phyloP scores from a whole-genome alignment of 2,888 invertebrate species.

The Geophilus truncorum region DNA sequence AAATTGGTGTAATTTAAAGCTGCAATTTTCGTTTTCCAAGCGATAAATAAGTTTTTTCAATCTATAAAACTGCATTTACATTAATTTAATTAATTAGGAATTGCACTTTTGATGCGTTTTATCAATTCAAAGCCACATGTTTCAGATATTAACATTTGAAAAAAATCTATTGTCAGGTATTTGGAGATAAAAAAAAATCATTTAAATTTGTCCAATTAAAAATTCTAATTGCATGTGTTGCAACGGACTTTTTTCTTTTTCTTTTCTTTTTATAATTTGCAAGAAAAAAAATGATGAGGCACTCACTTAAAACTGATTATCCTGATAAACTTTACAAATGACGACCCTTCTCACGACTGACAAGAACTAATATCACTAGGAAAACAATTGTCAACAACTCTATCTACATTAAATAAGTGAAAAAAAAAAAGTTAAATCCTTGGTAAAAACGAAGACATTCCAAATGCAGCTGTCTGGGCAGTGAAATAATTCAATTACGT shows the following conservation, averaged over 20 bases:
- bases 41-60: too few relatives aligned
- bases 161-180: neutral
- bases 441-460: neutral
- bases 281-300: neutral
- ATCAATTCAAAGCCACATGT: neutral
- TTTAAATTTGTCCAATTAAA: neutral
- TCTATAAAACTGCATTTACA: too few relatives aligned
- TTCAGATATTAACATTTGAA: neutral
- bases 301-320: neutral
- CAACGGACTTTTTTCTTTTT: neutral
- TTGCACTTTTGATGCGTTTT: neutral
- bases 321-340: slow-evolving; percentile 7
- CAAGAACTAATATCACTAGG: slow-evolving; percentile 3
- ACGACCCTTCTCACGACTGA: neutral
- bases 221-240: neutral
- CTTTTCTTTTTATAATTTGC: neutral
- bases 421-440: neutral
- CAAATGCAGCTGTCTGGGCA: too few relatives aligned
- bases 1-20: too few relatives aligned
- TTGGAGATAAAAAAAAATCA: neutral
- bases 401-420: neutral
- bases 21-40: too few relatives aligned
- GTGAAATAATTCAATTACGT: neutral
- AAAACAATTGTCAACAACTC: neutral
- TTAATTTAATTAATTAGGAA: neutral